Evolutionary conservation across 2,797 vertebrate species (phyloP).

Genomic region (Hemibagrus guttatus): DNA sequence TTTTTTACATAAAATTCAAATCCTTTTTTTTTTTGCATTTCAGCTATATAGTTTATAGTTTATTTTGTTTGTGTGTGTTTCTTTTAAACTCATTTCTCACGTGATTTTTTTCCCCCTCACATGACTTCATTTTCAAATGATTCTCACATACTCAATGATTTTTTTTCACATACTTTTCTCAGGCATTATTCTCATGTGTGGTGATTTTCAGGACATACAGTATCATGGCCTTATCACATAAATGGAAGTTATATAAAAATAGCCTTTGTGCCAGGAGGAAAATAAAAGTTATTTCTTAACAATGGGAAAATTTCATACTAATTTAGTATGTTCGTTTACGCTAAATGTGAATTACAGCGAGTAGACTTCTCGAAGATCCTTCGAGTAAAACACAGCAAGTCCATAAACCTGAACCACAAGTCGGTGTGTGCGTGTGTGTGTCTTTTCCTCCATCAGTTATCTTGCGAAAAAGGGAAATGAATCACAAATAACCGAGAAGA

Average conservation of each 20-base stretch:
- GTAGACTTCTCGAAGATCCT: background rate
- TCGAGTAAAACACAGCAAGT: background rate
- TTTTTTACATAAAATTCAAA: too few species aligned
- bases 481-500: constrained; percentile 20
- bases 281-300: background rate
- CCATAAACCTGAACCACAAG: background rate
- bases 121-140: background rate
- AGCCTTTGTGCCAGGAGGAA: background rate
- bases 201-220: background rate
- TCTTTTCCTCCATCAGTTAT: background rate
- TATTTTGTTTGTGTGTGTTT: background rate
- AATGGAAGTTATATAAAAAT: background rate
- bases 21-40: background rate
- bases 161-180: background rate
- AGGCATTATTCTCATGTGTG: background rate
- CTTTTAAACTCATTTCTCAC: background rate
- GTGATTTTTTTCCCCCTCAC: background rate
- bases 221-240: too few species aligned
- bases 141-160: too few species aligned
- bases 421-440: background rate
- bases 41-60: background rate
- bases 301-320: background rate
- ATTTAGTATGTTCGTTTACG: too few species aligned
- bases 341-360: background rate
- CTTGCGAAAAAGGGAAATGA: background rate